Evolutionary conservation across 2,797 vertebrate genomes (phyloP).

Genomic region (Stomatorhinus walkeri): DNA sequence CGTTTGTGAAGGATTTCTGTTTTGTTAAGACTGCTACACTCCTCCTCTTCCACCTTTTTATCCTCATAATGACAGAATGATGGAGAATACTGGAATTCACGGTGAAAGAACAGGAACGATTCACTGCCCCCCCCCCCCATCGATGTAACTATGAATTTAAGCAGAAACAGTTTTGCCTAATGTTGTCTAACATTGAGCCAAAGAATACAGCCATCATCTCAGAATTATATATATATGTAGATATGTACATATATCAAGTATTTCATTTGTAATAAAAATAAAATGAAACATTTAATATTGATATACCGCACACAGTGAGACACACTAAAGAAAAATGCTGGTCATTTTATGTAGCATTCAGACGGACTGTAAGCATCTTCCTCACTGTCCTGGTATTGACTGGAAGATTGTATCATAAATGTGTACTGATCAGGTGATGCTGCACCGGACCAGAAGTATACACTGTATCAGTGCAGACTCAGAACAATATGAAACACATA

Average conservation of each 20-base stretch:
- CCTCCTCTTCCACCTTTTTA: not conserved
- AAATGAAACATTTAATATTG: not conserved
- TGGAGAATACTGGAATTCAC: not conserved
- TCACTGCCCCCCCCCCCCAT: not conserved
- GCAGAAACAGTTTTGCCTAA: not conserved
- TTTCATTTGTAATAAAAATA: not conserved
- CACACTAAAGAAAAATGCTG: constrained; percentile 16
- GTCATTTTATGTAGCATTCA: constrained; percentile 52
- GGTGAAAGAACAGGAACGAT: not conserved
- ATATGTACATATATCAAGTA: not conserved
- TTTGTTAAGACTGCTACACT: constrained; percentile 8
- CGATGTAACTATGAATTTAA: not conserved
- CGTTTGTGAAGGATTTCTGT: not conserved
- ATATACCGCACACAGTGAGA: not conserved
- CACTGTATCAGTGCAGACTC: not conserved
- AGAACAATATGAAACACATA: not conserved
- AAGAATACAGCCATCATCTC: constrained; percentile 31
- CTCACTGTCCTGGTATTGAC: constrained; percentile 7
- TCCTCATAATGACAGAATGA: constrained; percentile 6
- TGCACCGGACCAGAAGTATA: not conserved
- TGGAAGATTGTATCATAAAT: constrained; percentile 2
- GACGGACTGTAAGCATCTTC: constrained; percentile 22
- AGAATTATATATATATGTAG: constrained; percentile 10
- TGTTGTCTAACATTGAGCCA: constrained; percentile 29
- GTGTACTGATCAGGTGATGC: not conserved